A percentile compares a stretch with the other conserved stretches of the same genome.
phyloP scores from a whole-genome alignment of 2,797 vertebrate species.

The Fratercula arctica region DNA sequence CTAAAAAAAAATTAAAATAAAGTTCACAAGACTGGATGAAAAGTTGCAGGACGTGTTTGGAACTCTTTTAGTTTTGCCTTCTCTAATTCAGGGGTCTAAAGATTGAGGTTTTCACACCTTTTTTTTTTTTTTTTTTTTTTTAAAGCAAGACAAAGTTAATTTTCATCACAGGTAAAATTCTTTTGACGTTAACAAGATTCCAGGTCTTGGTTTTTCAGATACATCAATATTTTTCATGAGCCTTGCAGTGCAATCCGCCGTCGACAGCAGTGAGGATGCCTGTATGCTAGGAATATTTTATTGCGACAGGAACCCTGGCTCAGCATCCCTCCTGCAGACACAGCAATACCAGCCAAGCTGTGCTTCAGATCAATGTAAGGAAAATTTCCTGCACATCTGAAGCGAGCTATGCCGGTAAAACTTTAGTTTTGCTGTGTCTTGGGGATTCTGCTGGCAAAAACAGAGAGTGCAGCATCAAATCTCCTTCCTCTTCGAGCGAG shows the following conservation, averaged over 20 bases:
- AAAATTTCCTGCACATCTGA: not conserved
- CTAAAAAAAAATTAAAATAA: not conserved
- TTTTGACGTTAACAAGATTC: not conserved
- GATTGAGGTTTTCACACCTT: not conserved
- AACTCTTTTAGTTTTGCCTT: not conserved
- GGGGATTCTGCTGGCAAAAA: conserved; percentile 6
- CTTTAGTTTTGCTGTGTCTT: not conserved
- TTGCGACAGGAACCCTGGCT: not conserved
- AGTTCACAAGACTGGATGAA: not conserved
- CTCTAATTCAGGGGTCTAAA: not conserved
- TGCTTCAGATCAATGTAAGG: not conserved
- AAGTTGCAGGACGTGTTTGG: not conserved
- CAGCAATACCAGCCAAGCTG: not conserved
- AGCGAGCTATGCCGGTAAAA: not conserved
- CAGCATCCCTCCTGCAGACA: not conserved
- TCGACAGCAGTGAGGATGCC: rapidly evolving
- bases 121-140: not conserved
- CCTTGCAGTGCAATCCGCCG: not conserved
- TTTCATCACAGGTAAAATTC: not conserved
- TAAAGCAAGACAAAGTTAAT: not conserved
- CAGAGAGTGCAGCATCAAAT: not conserved
- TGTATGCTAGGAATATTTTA: not conserved
- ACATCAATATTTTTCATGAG: not conserved
- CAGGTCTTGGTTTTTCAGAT: not conserved
- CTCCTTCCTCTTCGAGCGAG: not conserved